Evolutionary conservation across 2,113 vertebrate species (phyloP), one percentile per base, ranked within the genome.

Genomic region (Seriola rivoliana): DNA sequence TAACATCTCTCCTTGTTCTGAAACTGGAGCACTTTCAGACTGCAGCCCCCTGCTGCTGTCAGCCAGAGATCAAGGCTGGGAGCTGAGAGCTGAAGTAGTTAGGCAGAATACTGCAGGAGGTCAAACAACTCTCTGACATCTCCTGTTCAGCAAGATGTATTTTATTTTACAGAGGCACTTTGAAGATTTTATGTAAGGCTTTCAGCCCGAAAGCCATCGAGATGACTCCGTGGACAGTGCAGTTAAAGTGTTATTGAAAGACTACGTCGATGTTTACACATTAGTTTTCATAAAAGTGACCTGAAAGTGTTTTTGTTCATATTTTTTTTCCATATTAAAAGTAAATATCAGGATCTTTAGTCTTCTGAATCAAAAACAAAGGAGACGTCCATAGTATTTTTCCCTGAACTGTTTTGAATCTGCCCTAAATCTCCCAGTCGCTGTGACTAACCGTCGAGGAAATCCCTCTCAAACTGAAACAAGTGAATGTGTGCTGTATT

Each of bases 371-470:
- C 23, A 42, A 60, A 46, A 57, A 11, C 38, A 64, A 76, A 75
- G 44, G 58, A 52, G 14, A 62, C 9, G 1, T 76, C 16, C 29
- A 7, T 42, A 0, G 0, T 25, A 1, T 77, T 87, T 84, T 67
- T 69, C 62, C 75, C 76, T 71, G 78, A 78, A 46, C 68, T 66
- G 29, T 25, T 69, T 25, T 63, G 55, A 85, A 68, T 75, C 52
- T 87, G 85, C 55, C 84, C 87, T 82, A 76, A 75, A 86, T 89
- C 82, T 85, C 32, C 79, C 70, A 40, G 70, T 58, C 75, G 4
- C 11, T n/a, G 67, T 87, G 88, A 87, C 85, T 85, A 63, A 91
- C 72, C 46, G 17, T 83, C 9, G 58, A 83, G 86, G 86, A 83
- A 91, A 85, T 29, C 86, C 64, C 72, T 72, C 40, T 71, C 62